Evolutionary conservation across 2,797 vertebrate species (phyloP).

Genomic region (Syncerus caffer): DNA sequence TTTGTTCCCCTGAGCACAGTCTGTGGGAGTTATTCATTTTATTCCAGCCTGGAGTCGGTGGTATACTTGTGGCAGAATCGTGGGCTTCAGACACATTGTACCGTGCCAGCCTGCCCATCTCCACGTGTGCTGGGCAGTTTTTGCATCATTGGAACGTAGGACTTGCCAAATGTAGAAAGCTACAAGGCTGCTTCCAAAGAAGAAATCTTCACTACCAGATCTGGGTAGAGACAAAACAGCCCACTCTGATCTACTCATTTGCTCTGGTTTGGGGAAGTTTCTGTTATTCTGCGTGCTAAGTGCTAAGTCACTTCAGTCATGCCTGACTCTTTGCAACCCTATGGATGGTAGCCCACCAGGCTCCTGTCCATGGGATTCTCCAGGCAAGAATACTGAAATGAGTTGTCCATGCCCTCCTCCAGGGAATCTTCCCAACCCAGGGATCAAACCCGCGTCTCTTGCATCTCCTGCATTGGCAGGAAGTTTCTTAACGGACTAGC

Average conservation of each 20-base stretch:
- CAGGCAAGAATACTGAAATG: not conserved
- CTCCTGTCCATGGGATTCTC: not conserved
- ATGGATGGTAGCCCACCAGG: not conserved
- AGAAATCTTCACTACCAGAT: not conserved
- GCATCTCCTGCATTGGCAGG: not conserved
- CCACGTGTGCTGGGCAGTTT: rapidly evolving
- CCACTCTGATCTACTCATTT: rapidly evolving
- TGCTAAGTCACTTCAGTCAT: not conserved
- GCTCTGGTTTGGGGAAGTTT: not conserved
- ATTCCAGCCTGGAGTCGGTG: rapidly evolving
- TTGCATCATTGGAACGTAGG: not conserved
- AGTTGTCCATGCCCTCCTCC: not conserved
- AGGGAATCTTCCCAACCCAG: not conserved
- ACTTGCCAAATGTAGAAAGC: too few relatives aligned
- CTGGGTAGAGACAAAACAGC: not conserved
- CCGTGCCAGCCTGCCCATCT: rapidly evolving
- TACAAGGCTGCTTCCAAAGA: not conserved
- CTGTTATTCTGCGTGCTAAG: not conserved
- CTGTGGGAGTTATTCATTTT: rapidly evolving
- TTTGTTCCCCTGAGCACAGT: rapidly evolving
- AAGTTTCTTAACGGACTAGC: not conserved
- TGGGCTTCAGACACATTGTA: rapidly evolving
- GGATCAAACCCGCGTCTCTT: not conserved
- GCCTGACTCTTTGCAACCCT: not conserved
- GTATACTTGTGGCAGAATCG: rapidly evolving